These are phyloP conservation scores for Neosilurus mollespiculum DNA, from an alignment of 2,797 vertebrate genomes.

Conservation along the genomic window DNA sequence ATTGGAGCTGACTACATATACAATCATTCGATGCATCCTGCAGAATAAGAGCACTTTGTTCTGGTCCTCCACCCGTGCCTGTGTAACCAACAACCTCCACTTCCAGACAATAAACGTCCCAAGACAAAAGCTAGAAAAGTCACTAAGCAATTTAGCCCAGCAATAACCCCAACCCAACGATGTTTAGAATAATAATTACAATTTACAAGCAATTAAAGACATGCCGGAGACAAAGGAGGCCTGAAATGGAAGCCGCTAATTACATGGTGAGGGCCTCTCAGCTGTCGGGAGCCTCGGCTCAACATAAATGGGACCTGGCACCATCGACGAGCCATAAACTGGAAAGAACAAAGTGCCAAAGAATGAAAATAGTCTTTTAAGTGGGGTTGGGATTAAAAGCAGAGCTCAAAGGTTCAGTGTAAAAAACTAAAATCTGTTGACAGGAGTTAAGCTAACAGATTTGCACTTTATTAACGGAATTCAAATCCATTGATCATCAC, in stretches of 20 bases:
- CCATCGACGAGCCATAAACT: conserved; percentile 6
- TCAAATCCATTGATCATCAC: too few species aligned
- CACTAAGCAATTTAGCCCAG: conserved; percentile 56
- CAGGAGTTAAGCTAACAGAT: background rate
- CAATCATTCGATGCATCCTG: conserved; percentile 25
- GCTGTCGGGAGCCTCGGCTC: conserved; percentile 44
- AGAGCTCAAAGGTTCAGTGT: background rate
- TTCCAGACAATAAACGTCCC: conserved; percentile 24
- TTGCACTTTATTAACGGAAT: background rate
- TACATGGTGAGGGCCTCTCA: conserved; percentile 49
- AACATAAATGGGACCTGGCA: conserved; percentile 34
- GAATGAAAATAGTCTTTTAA: background rate
- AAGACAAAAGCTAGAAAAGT: conserved; percentile 36
- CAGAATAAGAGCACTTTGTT: conserved; percentile 7
- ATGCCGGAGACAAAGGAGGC: conserved; percentile 49
- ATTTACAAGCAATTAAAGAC: conserved; percentile 57
- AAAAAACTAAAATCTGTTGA: background rate
- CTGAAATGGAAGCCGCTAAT: conserved; percentile 53
- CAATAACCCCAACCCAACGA: conserved; percentile 28
- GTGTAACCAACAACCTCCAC: background rate
- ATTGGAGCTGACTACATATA: conserved; percentile 37
- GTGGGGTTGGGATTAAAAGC: background rate
- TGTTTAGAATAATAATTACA: conserved; percentile 63
- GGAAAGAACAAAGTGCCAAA: background rate
- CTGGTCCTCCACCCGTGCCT: background rate